Base-by-base conservation (phyloP, 2,888 invertebrate species). In the Andrena flavipes region DNA sequence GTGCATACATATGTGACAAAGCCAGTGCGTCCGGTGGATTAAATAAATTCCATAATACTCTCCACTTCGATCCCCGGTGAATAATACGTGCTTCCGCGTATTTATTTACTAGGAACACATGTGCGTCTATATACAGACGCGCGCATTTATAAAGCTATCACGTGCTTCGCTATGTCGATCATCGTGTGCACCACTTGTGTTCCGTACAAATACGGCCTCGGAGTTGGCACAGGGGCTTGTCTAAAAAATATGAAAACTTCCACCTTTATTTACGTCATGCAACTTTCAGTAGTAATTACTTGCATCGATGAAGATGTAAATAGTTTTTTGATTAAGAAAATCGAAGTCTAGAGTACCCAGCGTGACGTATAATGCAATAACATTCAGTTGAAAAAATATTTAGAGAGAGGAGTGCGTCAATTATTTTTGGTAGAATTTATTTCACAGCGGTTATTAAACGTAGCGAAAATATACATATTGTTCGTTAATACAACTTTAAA, bases 11-110 rank as follows among this genome's bases (percentile, higher is more conserved):
- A 88, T 87, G 90, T 87, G 90, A 90, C 90, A 91, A 91, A 90
- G 91, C 89, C 91, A 89, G 88, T 90, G 90, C 87, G 87, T 84
- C 84, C 89, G 90, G 90, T 91, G 91, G 91, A 91, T 91, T 91
- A 91, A 91, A 91, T 90, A 91, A 91, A 91, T 91, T 91, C 91
- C 91, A 91, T 90, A 90, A 91, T 90, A 90, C 91, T 91, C 89
- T 89, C 88, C 89, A 87, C 87, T 89, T 86, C 90, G 89, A 89
- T 76, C 88, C 88, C 85, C 87, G 87, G 84, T 88, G 85, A 82
- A 88, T 87, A 85, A 89, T 87, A 87, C 84, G 84, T 80, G 88
- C 84, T 83, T 71, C 75, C 81, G 60, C 74, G 87, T 87, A 88
- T 88, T 88, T 88, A 88, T 88, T 88, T 88, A 88, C 89, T 87